Evolutionary conservation across 2,888 invertebrate genomes (phyloP), one percentile per base, ranked within the genome.

Genomic region (Tetrapedia diversipes): DNA sequence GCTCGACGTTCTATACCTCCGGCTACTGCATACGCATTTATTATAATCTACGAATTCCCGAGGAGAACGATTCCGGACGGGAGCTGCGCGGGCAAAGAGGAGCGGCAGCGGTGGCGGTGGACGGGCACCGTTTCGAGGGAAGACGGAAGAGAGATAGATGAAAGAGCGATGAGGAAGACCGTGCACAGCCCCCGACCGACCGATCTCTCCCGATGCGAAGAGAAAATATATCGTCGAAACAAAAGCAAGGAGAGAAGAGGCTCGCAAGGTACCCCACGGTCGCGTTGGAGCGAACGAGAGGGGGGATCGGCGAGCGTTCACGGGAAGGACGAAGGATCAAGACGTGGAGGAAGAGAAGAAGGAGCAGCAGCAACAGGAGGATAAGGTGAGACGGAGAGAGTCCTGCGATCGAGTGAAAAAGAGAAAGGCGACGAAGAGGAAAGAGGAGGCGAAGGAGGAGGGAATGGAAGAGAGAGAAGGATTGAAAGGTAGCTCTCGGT

Each of bases 21-120:
- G 80, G 83, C 87, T 88, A 81, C 86, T 88, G 85, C 89, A 88
- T 89, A 89, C 88, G 87, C 87, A 89, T 88, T 87, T 88, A 88
- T 89, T 89, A 89, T 87, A 89, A 89, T 89, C 83, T 85, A 81
- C 83, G 85, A 84, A 88, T 86, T 86, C 86, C 71, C 82, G 78
- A 80, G 80, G 81, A 85, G 83, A 83, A 84, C 59, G 84, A 86
- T 88, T 83, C 82, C 65, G 75, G 73, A 67, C 57, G 57, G 51
- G 75, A 49, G 65, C 72, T 67, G 56, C 43, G 34, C 39, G 59
- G 19, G 29, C 24, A 8, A 22, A 34, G 10, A 16, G 2, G 7
- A 8, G 32, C 32, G 32, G 32, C 32, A 8, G 45, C 56, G n/a
- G 39, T 10, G 45, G 16, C 60, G 29, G 41, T 8, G 19, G 27